A percentile compares a stretch with the other conserved stretches of the same genome.
Evolutionary conservation across 1,140 invertebrate species (phyloP).

Genomic region (Dufourea novaeangliae): DNA sequence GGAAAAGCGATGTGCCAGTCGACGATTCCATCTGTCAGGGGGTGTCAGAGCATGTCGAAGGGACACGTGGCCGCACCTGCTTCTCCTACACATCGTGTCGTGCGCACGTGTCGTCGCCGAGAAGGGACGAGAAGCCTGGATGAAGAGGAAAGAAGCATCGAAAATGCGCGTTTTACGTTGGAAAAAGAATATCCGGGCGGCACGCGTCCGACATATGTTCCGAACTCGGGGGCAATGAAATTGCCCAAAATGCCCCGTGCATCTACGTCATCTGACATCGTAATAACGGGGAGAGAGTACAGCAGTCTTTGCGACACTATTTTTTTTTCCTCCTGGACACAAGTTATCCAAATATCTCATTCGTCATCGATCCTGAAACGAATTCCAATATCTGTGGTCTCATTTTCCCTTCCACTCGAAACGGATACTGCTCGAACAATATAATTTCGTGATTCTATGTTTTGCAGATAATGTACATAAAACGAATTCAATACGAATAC

Average conservation of each 20-base stretch:
- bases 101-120: neutral
- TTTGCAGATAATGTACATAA: too few species aligned
- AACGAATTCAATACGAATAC: too few species aligned
- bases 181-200: conserved; percentile 27
- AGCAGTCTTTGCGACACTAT: too few species aligned
- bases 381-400: too few species aligned
- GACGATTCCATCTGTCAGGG: conserved; percentile 18
- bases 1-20: neutral
- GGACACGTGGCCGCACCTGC: conserved; percentile 39
- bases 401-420: too few species aligned
- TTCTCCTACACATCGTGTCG: neutral
- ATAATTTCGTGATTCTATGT: too few species aligned
- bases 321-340: too few species aligned
- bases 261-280: neutral
- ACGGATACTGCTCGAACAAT: too few species aligned
- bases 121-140: conserved; percentile 1
- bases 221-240: neutral
- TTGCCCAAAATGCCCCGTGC: neutral
- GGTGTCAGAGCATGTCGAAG: neutral
- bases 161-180: conserved; percentile 38
- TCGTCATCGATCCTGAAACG: too few species aligned
- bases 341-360: too few species aligned
- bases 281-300: neutral
- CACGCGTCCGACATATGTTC: conserved; percentile 25
- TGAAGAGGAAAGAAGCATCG: conserved; percentile 44